These are phyloP conservation scores for Colius striatus DNA, from an alignment of 2,113 vertebrate species.

Conservation along the genomic window DNA sequence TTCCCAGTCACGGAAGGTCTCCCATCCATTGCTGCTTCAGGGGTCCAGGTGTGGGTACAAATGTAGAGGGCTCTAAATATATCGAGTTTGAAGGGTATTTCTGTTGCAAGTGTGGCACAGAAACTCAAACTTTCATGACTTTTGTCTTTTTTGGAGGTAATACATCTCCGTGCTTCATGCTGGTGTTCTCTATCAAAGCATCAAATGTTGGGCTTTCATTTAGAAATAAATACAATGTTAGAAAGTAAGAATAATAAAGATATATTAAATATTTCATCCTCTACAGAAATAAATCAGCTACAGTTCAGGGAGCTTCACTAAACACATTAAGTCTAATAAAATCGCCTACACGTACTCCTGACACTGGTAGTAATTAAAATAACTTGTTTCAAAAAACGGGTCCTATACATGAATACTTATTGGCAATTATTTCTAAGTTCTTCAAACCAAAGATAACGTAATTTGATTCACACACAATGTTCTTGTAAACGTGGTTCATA, in stretches of 20 bases:
- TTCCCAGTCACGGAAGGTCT: background rate
- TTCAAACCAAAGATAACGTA: slow-evolving; percentile 83
- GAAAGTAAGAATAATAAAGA: slow-evolving; percentile 55
- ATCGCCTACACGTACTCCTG: slow-evolving; percentile 77
- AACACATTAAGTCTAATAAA: slow-evolving; percentile 81
- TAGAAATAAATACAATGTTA: slow-evolving; percentile 38
- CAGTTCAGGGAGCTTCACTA: slow-evolving; percentile 74
- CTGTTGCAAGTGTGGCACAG: background rate
- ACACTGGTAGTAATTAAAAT: slow-evolving; percentile 84
- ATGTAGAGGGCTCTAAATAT: background rate
- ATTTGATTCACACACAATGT: slow-evolving; percentile 85
- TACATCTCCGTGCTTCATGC: background rate
- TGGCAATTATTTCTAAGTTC: slow-evolving; percentile 85
- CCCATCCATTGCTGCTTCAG: accelerated
- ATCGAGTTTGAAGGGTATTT: background rate
- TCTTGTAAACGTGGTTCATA: slow-evolving; percentile 79
- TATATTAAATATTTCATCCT: slow-evolving; percentile 66
- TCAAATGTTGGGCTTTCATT: slow-evolving; percentile 29
- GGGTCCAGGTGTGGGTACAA: background rate
- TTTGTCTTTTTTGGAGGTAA: background rate
- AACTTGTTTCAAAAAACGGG: slow-evolving; percentile 81
- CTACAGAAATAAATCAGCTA: slow-evolving; percentile 70
- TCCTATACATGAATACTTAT: slow-evolving; percentile 84
- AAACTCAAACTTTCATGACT: background rate
- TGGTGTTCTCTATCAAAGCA: background rate